phyloP scores from a whole-genome alignment of 2,888 invertebrate species.

The Apamea sordens region DNA sequence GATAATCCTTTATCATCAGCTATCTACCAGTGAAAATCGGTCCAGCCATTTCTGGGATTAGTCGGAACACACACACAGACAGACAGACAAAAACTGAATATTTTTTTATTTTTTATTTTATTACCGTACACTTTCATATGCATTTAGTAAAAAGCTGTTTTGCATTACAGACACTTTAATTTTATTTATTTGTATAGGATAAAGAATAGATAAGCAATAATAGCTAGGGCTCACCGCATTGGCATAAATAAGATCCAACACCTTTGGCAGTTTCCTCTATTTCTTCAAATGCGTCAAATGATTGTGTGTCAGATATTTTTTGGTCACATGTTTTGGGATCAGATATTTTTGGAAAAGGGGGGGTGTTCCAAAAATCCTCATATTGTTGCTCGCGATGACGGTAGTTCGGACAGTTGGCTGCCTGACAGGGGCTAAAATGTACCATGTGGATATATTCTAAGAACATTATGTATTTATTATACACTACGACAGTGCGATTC shows the following conservation, averaged over 20 bases:
- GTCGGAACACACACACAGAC: too few relatives aligned
- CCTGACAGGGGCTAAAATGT: slow-evolving; percentile 26
- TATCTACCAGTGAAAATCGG: too few relatives aligned
- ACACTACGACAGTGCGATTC: not conserved
- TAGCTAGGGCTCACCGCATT: slow-evolving; percentile 23
- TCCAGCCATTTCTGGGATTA: too few relatives aligned
- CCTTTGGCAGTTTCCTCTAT: not conserved
- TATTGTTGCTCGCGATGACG: slow-evolving; percentile 13
- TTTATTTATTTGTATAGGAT: not conserved
- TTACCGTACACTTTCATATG: too few relatives aligned
- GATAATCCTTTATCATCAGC: too few relatives aligned
- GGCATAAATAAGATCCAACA: slow-evolving; percentile 22
- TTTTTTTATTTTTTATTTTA: too few relatives aligned
- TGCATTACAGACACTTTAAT: too few relatives aligned
- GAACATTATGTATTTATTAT: too few relatives aligned
- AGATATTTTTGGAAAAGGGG: too few relatives aligned
- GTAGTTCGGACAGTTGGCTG: not conserved
- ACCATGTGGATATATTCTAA: not conserved
- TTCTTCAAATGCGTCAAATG: not conserved
- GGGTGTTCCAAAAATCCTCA: too few relatives aligned
- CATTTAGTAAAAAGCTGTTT: too few relatives aligned
- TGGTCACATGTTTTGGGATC: not conserved
- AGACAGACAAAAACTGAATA: too few relatives aligned
- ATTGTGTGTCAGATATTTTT: not conserved
- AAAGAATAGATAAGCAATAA: not conserved